These are phyloP conservation scores for Halesus radiatus DNA, from an alignment of 1,140 invertebrate species.

Conservation along the genomic window DNA sequence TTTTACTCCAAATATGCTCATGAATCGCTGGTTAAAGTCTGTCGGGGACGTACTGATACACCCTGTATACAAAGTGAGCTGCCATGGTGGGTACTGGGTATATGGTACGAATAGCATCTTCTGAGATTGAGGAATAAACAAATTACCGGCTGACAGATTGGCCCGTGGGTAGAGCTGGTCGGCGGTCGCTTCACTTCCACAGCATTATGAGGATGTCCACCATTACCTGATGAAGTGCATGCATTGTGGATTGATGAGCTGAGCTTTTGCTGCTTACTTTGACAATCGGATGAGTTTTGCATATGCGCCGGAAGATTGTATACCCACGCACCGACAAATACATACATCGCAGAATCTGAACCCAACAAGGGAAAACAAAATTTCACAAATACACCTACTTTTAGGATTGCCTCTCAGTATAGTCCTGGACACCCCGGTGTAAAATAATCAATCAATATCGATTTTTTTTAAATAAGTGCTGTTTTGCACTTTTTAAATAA, in stretches of 20 bases:
- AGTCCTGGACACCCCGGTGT: no score
- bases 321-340: no score
- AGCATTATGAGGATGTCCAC: conserved; percentile 53
- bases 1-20: no score
- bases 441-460: no score
- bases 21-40: no score
- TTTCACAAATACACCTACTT: no score
- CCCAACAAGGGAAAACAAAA: background rate
- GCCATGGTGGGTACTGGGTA: background rate
- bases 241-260: background rate
- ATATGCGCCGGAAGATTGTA: background rate
- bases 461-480: no score
- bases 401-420: no score
- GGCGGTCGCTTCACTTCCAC: conserved; percentile 32
- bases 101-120: conserved; percentile 19
- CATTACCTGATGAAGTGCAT: conserved; percentile 47
- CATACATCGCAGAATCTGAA: background rate
- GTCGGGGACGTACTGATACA: no score
- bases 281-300: conserved; percentile 2
- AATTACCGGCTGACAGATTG: conserved; percentile 36
- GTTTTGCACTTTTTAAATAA: no score
- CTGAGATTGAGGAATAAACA: conserved; percentile 56
- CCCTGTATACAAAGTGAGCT: background rate
- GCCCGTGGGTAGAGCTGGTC: conserved; percentile 48
- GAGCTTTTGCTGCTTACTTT: conserved; percentile 9